Evolutionary conservation across 2,113 vertebrate species (phyloP), one percentile per base, ranked within the genome.

Genomic region (Cariama cristata): DNA sequence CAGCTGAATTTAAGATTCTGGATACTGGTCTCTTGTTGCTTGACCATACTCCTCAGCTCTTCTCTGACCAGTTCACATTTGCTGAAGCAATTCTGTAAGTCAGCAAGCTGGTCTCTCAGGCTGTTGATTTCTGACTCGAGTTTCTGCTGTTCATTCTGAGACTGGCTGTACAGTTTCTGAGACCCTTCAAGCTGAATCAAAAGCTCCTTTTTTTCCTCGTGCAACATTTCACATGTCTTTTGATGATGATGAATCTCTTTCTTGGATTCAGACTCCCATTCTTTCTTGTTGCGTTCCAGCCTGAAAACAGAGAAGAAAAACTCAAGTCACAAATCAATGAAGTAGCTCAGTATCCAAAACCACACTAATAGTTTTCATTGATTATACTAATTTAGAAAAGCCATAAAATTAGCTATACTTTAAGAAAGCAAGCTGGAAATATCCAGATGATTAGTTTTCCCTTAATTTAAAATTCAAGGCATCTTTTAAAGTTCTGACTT

Each of bases 21-120:
- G 81, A 99, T 98, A 27, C 98, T 98, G 24, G 94, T 93, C 94
- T 99, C 99, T 50, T 98, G 98, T 28, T 98, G 98, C 76, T 97
- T 99, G 85, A 99, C 97, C 49, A 96, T 74, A 5, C 40, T 77
- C 66, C 97, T 97, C 92, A 98, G 97, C 64, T 97, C 90, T 62
- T 98, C 98, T 16, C 97, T 97, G 67, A 97, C 98, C 13, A 96
- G 76, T 87, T 99, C 98, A 56, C 98, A 98, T 68, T 96, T 96
- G 82, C 97, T 97, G 9, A 99, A 97, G 24, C 98, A 98, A 74
- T 98, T 98, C 75, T 98, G 98, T 96, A 99, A 96, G 59, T 98
- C 98, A 82, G 96, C 95, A 12, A 97, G 76, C 71, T 98, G 98
- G 64, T 98, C 97, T 24, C 84, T 95, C 38, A 99, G 97, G 58